These are phyloP conservation scores for Cynocephalus volans DNA, from an alignment of 2,113 vertebrate genomes.

Conservation along the genomic window DNA sequence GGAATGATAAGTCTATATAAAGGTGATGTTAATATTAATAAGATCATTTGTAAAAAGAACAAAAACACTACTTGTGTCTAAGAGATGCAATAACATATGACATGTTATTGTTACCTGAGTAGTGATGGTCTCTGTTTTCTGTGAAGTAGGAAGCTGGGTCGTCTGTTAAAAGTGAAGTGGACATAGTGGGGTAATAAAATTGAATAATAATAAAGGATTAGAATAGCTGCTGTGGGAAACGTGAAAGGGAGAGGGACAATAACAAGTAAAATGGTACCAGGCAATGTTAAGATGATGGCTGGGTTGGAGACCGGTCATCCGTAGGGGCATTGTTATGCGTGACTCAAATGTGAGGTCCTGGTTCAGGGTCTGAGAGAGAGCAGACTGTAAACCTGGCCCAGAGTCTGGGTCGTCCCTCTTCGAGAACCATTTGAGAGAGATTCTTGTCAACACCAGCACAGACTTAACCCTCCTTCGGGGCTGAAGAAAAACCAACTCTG, in stretches of 20 bases:
- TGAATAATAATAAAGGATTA: not conserved
- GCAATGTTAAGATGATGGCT: no score
- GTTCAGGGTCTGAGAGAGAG: not conserved
- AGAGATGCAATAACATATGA: not conserved
- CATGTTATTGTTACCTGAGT: slow-evolving; percentile 3
- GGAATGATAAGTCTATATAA: not conserved
- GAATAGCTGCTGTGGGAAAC: not conserved
- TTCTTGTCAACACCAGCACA: not conserved
- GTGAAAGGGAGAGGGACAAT: not conserved
- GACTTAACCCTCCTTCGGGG: not conserved
- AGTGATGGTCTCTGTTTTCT: slow-evolving; percentile 16
- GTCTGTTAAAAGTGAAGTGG: not conserved
- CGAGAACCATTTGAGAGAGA: not conserved
- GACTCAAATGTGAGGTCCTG: not conserved
- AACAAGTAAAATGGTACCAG: not conserved
- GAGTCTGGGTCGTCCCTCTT: not conserved
- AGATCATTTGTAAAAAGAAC: slow-evolving; percentile 30
- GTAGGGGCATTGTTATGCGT: not conserved
- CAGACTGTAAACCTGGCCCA: not conserved
- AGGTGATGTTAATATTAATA: slow-evolving; percentile 51
- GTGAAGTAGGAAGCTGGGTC: not conserved
- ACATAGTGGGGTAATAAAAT: not conserved
- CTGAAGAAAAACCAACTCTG: not conserved
- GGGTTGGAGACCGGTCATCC: rapidly evolving
- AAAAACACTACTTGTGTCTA: not conserved